These are phyloP conservation scores for Macrotus californicus DNA, from an alignment of 2,113 vertebrate genomes.

Conservation along the genomic window DNA sequence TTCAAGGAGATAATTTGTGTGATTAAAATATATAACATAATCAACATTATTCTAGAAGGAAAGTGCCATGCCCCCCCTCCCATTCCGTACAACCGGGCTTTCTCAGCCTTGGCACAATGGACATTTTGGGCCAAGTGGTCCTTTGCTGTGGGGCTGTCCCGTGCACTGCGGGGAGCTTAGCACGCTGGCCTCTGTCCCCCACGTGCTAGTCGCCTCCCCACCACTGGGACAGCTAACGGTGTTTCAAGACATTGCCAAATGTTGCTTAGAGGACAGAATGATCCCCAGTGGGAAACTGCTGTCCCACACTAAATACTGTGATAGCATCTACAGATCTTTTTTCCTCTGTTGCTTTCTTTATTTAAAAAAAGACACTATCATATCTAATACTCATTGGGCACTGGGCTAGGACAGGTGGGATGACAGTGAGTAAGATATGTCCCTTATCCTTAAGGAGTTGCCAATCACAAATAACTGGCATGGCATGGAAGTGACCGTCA, in stretches of 20 bases:
- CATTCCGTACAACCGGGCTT: accelerated
- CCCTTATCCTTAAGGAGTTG: not conserved
- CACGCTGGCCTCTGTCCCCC: not conserved
- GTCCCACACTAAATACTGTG: not conserved
- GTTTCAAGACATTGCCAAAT: not conserved
- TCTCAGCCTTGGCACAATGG: not conserved
- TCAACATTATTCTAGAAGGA: not conserved
- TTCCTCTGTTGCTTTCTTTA: not conserved
- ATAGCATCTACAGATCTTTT: not conserved
- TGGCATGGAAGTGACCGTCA: not conserved
- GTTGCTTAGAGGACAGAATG: not conserved
- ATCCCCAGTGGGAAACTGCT: not conserved
- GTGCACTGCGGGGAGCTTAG: not conserved
- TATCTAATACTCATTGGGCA: not conserved
- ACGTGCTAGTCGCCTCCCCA: not conserved
- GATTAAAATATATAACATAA: not conserved
- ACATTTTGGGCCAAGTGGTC: not conserved
- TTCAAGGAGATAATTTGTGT: not conserved
- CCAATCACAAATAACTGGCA: not conserved
- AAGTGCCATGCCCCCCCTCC: not conserved
- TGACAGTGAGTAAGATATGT: not conserved
- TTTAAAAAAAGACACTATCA: not conserved
- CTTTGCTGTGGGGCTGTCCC: too few species aligned
- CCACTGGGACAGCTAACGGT: not conserved
- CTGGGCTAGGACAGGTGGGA: not conserved